Base-by-base conservation (phyloP, 30 jellyfish, hydroid and myxozoan species). In the Aurelia aurita complex sp. Pacific region DNA sequence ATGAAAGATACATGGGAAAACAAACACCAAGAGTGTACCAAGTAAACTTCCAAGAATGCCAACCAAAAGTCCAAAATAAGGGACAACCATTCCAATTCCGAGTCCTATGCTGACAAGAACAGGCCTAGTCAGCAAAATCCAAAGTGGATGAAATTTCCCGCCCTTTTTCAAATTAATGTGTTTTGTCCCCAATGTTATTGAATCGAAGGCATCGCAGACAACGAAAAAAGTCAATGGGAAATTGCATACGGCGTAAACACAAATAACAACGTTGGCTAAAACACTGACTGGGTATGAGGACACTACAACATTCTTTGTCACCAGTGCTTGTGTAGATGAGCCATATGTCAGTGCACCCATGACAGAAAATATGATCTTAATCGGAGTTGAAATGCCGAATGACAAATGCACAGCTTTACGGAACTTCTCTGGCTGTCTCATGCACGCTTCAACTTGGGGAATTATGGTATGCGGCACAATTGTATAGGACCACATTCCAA, bases 271-370 rank as follows among this genome's bases (percentile, higher is more conserved):
- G 29, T 71, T 69, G 72, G 61, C 81, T 14, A 83, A 18, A 59
- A 69, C 73, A 10, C 86, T 73, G 12, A 89, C 69, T 35, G 89
- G 90, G 38, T 46, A 54, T 11, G 87, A 81, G 14, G 51, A 59
- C 63, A 54, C 68, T 2, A 59, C 68, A 69, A 77, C 63, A 82
- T 92, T 92, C 19, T 80, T 34, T 19, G 89, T 74, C 12, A 88
- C 86, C 14, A 82, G 74, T 9, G 75, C 53, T 46, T 82, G 64
- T 10, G 97, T 82, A 5, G 73, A 51, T 71, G 19, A 40, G 13
- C 98, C 98, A 74, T 68, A 92, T 2, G 98, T 55, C 33, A 81
- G n/a, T n/a, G 96, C 96, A 67, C 97, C 98, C 50, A 88, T 65
- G 12, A 88, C 23, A 7, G 91, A 97, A 52, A 80, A 82, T 10